phyloP scores from a whole-genome alignment of 2,113 vertebrate species.

The Cynopterus brachyotis region DNA sequence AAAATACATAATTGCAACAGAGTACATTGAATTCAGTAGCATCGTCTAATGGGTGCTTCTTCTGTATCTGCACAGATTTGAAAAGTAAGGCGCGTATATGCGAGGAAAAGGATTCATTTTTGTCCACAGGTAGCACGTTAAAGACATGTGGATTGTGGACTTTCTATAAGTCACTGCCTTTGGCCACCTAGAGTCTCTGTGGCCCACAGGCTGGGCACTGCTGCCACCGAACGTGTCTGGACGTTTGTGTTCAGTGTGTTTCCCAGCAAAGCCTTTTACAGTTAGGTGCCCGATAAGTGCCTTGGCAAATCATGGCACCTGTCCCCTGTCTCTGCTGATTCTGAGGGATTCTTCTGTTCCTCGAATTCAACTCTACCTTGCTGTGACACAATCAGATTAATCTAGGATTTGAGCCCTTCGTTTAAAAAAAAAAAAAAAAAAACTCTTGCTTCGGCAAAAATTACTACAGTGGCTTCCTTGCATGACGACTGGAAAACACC shows the following conservation, averaged over 20 bases:
- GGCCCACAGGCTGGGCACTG: background rate
- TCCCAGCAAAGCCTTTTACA: background rate
- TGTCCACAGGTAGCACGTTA: background rate
- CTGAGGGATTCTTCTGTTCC: background rate
- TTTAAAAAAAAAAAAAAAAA: constrained; percentile 44
- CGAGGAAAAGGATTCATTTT: background rate
- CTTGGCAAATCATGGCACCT: background rate
- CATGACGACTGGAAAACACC: background rate
- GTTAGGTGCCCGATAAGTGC: background rate
- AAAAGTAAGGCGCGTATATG: background rate
- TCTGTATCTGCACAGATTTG: background rate
- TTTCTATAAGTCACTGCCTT: background rate
- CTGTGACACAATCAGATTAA: background rate
- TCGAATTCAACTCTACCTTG: background rate
- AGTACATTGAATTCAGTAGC: background rate
- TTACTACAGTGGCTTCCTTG: background rate
- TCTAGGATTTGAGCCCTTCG: background rate
- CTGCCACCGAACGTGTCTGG: fast-evolving
- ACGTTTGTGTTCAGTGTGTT: fast-evolving
- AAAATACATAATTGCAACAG: background rate
- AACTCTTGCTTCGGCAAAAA: background rate
- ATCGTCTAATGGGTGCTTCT: background rate
- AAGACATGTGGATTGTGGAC: background rate
- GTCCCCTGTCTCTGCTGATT: background rate
- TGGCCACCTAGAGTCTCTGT: background rate